A percentile compares a stretch with the other conserved stretches of the same genome.
Conservation (phyloP, 2,113 vertebrate species). For the Ochotona princeps region DNA sequence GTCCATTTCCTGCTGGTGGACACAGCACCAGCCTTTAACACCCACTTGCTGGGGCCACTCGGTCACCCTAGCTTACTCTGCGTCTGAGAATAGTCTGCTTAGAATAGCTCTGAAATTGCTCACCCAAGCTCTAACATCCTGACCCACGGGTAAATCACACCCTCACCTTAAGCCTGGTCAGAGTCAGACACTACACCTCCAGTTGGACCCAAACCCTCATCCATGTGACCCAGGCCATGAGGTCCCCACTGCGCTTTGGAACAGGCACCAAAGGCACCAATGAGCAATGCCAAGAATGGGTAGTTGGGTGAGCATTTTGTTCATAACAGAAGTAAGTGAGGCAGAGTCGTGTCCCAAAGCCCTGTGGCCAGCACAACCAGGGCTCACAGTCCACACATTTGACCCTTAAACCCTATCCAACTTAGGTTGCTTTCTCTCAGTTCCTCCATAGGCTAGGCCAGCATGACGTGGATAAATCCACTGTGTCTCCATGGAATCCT, state of each 20-base stretch:
- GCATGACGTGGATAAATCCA: not conserved
- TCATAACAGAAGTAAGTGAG: not conserved
- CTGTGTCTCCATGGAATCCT: not conserved
- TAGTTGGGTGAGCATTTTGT: accelerated
- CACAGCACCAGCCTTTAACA: not conserved
- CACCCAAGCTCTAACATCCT: too few species aligned
- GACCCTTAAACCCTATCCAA: not conserved
- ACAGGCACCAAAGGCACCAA: not conserved
- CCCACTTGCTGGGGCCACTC: not conserved
- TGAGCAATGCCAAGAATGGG: not conserved
- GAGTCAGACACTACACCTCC: not conserved
- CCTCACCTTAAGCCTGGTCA: not conserved
- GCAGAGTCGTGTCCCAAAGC: not conserved
- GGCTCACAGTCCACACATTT: not conserved
- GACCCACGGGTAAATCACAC: accelerated
- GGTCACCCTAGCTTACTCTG: too few species aligned
- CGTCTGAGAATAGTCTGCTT: not conserved
- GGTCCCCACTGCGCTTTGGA: not conserved
- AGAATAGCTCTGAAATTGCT: not conserved
- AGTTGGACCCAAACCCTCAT: too few species aligned
- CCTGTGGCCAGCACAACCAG: not conserved
- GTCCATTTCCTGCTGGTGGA: not conserved
- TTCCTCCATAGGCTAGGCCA: not conserved
- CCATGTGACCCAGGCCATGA: not conserved
- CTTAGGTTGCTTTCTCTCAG: accelerated